Percentiles rank a stretch among this genome's conserved stretches.
Evolutionary conservation across 1,140 invertebrate species (phyloP).

Genomic region (Spodoptera litura): DNA sequence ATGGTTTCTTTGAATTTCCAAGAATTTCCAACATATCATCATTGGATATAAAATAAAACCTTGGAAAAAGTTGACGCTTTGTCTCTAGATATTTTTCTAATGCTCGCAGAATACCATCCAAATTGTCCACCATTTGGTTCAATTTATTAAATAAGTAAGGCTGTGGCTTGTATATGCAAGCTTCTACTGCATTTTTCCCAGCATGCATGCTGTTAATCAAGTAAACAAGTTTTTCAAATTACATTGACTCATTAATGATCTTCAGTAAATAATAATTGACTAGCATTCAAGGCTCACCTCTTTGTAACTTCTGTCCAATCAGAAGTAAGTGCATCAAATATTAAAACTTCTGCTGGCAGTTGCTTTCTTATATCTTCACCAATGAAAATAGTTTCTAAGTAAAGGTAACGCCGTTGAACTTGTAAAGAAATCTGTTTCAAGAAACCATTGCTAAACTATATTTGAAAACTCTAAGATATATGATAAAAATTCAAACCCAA

Average conservation of each 20-base stretch:
- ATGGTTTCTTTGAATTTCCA: conserved; percentile 92
- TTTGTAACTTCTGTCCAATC: conserved; percentile 91
- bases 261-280: conserved; percentile 4
- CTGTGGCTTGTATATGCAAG: conserved; percentile 85
- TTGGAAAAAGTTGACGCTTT: conserved; percentile 93
- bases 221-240: no score
- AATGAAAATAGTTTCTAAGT: conserved; percentile 94
- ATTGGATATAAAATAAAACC: conserved; percentile 94
- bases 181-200: conserved; percentile 86
- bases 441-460: conserved; percentile 6
- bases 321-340: conserved; percentile 91
- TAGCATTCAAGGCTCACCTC: conserved; percentile 67
- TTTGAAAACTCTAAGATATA: not conserved
- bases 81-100: conserved; percentile 94
- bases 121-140: conserved; percentile 88
- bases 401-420: conserved; percentile 93
- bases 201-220: conserved; percentile 81
- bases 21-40: conserved; percentile 95
- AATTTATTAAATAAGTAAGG: conserved; percentile 88
- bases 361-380: conserved; percentile 95
- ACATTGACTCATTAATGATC: no score
- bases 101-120: conserved; percentile 90
- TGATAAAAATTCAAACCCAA: not conserved
- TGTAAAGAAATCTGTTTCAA: conserved; percentile 86
- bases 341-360: conserved; percentile 91